phyloP scores from a whole-genome alignment of 2,797 vertebrate species.

The Anolis apletophallus region DNA sequence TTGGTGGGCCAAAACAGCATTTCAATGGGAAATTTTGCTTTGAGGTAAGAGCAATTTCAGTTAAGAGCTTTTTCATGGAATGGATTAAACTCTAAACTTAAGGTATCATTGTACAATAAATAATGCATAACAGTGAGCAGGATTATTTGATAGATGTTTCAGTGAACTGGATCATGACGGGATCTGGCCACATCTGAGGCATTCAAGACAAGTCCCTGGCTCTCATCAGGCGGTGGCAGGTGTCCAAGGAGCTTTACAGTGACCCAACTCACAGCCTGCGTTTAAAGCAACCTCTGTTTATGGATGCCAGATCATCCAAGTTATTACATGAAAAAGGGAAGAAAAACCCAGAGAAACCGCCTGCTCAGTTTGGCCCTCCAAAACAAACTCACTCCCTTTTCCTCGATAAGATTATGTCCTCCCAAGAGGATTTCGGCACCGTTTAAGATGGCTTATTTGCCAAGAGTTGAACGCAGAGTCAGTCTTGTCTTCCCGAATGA shows the following conservation, averaged over 20 bases:
- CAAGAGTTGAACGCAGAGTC: constrained; percentile 49
- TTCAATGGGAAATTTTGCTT: too few species aligned
- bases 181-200: background rate
- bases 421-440: constrained; percentile 27
- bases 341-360: constrained; percentile 18
- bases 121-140: too few species aligned
- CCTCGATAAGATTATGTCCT: constrained; percentile 61
- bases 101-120: too few species aligned
- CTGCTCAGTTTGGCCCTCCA: constrained; percentile 58
- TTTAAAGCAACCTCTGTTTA: background rate
- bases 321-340: background rate
- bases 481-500: constrained; percentile 50
- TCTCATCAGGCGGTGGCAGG: background rate
- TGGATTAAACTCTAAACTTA: too few species aligned
- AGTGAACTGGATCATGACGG: background rate
- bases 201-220: background rate
- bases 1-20: too few species aligned
- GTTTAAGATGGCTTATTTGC: constrained; percentile 33
- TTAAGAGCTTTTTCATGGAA: too few species aligned
- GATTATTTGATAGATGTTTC: too few species aligned
- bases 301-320: background rate
- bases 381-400: constrained; percentile 51
- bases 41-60: too few species aligned
- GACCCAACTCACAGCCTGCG: accelerated
- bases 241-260: background rate